Conservation (phyloP, 2,888 invertebrate species). For the Deilephila elpenor region DNA sequence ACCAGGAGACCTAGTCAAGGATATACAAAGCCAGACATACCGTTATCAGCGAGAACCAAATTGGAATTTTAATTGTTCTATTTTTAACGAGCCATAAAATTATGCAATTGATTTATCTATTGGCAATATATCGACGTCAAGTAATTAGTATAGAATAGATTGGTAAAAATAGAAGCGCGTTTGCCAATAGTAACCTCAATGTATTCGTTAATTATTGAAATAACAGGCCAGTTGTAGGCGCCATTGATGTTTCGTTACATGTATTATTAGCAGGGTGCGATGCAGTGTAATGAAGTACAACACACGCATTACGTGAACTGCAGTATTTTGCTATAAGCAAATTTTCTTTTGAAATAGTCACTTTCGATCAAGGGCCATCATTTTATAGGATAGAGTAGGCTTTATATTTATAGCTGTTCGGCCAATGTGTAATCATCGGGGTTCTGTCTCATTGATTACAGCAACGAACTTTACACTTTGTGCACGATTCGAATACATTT, state of each 20-base stretch:
- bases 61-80: background rate
- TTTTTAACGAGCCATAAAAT: background rate
- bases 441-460: too few relatives aligned
- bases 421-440: too few relatives aligned
- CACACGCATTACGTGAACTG: conserved; percentile 10
- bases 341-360: too few relatives aligned
- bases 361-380: too few relatives aligned
- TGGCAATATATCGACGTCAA: conserved; percentile 1
- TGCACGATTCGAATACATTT: too few relatives aligned
- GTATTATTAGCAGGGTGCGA: conserved; percentile 19
- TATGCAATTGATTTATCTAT: background rate
- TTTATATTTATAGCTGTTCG: too few relatives aligned
- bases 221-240: conserved; percentile 19
- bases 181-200: background rate
- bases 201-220: conserved; percentile 29
- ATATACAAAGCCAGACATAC: too few relatives aligned
- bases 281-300: conserved; percentile 9
- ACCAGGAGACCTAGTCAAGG: too few relatives aligned
- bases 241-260: conserved; percentile 16
- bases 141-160: conserved; percentile 7
- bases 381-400: too few relatives aligned
- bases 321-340: too few relatives aligned
- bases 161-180: conserved; percentile 5
- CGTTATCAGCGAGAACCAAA: too few relatives aligned
- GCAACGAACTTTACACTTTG: too few relatives aligned